Evolutionary conservation across 35 echinoderm and acorn worm species (phyloP), one percentile per base, ranked within the genome.

Genomic region (Acanthaster planci): DNA sequence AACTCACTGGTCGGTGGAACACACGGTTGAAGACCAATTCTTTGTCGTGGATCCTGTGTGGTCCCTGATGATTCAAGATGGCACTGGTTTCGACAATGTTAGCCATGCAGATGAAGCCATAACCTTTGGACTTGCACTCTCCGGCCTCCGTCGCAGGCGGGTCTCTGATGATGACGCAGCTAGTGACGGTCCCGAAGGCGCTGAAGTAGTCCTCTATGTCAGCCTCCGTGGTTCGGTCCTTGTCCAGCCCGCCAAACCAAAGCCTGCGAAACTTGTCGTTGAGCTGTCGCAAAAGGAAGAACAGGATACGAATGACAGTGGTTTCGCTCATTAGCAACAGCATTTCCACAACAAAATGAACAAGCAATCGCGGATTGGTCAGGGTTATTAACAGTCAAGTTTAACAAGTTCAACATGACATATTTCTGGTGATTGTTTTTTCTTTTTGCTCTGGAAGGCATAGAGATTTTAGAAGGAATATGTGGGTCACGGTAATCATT

Each of bases 181-280:
- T 26, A 14, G 23, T 72, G 26, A 72, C 64, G 14, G 64, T 29
- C 64, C 64, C 64, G 30, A 72, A 72, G 1, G 64, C 26, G 64
- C 23, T 72, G 29, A 72, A 72, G 64, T 72, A 72, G 23, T 72
- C 64, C 19, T 14, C 7, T 7, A 72, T 8, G 64, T 72, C 64
- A 10, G 64, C 1, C 64, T 72, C 64, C 3, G 64, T 72, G 64
- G 64, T 72, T 34, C 30, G 22, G 23, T 72, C 64, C 64, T 34
- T 7, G 64, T 72, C 64, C 64, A 72, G n/a, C 64, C 64, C 64
- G 14, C 64, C 64, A 26, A 72, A 72, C 64, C 64, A 72, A 14
- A 72, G 34, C 64, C 30, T 72, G 30, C 64, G 64, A 29, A 72
- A 26, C 64, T 26, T 35, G 23, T 72, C 64, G 2, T 72, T 19